These are phyloP conservation scores for Drosophila rubida DNA, from an alignment of 2,888 invertebrate species.

Conservation along the genomic window DNA sequence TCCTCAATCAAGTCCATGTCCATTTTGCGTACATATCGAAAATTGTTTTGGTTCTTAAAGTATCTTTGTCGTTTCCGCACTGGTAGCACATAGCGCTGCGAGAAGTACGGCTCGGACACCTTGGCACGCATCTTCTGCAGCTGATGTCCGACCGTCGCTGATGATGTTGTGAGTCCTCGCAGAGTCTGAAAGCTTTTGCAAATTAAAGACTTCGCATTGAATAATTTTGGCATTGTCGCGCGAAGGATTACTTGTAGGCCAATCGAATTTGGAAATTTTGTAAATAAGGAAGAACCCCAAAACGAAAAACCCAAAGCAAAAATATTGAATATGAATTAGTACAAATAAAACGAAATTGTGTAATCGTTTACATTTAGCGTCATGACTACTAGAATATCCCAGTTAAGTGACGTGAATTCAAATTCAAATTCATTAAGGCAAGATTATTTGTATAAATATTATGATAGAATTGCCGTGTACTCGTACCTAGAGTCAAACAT, in stretches of 20 bases:
- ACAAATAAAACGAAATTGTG: too few species aligned
- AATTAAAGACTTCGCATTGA: background rate
- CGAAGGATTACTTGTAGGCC: background rate
- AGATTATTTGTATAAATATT: background rate
- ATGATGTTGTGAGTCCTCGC: background rate
- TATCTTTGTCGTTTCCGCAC: background rate
- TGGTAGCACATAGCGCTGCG: background rate
- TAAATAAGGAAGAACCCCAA: background rate
- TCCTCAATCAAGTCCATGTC: background rate
- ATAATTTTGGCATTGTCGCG: background rate
- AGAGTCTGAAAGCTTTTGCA: background rate
- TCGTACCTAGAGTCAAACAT: too few species aligned
- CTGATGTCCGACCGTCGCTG: background rate
- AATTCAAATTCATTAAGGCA: too few species aligned
- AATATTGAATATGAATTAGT: background rate
- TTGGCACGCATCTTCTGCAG: background rate
- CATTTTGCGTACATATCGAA: background rate
- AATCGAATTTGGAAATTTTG: constrained; percentile 11
- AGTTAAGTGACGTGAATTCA: too few species aligned
- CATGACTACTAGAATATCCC: constrained; percentile 11
- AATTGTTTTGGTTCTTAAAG: background rate
- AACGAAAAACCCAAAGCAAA: background rate
- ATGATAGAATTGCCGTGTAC: too few species aligned
- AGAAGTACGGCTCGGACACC: background rate
- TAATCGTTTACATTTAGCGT: too few species aligned